Evolutionary conservation across 2,888 invertebrate genomes (phyloP).

Genomic region (Panorpa germanica): DNA sequence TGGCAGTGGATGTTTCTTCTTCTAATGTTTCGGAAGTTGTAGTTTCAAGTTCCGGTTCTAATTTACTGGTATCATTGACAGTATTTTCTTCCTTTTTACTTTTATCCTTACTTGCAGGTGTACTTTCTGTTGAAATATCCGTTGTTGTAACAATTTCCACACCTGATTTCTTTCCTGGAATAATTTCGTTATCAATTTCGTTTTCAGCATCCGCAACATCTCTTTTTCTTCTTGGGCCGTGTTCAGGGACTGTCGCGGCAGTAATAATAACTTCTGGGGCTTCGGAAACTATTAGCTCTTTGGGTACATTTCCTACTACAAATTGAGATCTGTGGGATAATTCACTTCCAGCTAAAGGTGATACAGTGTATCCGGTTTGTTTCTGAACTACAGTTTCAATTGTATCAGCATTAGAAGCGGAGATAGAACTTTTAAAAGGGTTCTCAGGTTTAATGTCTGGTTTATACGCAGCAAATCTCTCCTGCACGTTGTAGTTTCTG

Average conservation of each 20-base stretch:
- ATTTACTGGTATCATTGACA: conserved; percentile 1
- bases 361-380: conserved; percentile 20
- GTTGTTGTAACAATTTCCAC: conserved; percentile 2
- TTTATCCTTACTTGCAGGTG: not conserved
- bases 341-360: conserved; percentile 17
- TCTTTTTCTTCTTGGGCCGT: conserved; percentile 34
- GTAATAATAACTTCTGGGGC: conserved; percentile 17
- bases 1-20: conserved; percentile 7
- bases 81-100: not conserved
- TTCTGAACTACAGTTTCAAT: conserved; percentile 24
- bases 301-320: conserved; percentile 45
- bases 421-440: too few relatives aligned
- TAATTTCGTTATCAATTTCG: conserved; percentile 27
- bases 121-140: not conserved
- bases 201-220: conserved; percentile 28
- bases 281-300: conserved; percentile 25
- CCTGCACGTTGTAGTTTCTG: not conserved
- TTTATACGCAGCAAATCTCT: not conserved
- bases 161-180: conserved; percentile 10
- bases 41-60: conserved; percentile 10
- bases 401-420: conserved; percentile 23
- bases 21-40: conserved; percentile 11
- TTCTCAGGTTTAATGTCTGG: too few relatives aligned
- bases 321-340: conserved; percentile 30
- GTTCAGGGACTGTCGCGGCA: conserved; percentile 41